These are phyloP conservation scores for Dendrophyllia cribrosa DNA, from an alignment of 64 coral and sea anemone species.

Conservation along the genomic window DNA sequence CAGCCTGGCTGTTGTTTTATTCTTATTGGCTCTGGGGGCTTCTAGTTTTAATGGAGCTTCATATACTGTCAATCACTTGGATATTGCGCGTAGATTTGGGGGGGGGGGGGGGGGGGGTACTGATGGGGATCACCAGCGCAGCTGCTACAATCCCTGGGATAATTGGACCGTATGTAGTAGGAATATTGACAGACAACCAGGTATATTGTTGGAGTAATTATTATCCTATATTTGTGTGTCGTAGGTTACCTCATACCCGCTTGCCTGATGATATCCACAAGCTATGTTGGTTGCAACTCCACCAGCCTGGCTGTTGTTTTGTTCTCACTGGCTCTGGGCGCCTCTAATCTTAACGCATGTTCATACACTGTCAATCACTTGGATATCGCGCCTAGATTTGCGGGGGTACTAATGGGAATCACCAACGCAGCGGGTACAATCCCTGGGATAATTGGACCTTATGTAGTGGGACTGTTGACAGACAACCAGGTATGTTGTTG, in stretches of 20 bases:
- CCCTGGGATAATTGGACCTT: constrained; percentile 81
- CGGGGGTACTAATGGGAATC: constrained; percentile 87
- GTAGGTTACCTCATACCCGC: constrained; percentile 75
- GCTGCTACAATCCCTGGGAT: constrained; percentile 84
- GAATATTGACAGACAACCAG: not conserved
- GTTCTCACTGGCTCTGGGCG: constrained; percentile 64
- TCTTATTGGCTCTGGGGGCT: constrained; percentile 63
- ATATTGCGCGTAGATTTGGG: constrained; percentile 89
- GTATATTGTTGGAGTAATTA: not conserved
- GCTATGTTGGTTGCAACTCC: constrained; percentile 73
- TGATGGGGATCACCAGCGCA: constrained; percentile 85
- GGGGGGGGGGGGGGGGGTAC: constrained; percentile 83
- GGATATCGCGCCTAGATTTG: constrained; percentile 92
- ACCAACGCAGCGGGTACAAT: constrained; percentile 78
- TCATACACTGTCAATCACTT: constrained; percentile 74
- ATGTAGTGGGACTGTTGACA: constrained; percentile 81
- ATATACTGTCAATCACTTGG: constrained; percentile 75
- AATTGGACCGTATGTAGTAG: constrained; percentile 70
- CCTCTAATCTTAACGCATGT: constrained; percentile 25
- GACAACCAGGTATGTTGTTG: constrained; percentile 70
- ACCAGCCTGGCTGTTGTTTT: constrained; percentile 74
- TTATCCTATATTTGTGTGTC: not conserved
- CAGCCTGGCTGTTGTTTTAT: constrained; percentile 66
- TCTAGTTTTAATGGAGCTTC: constrained; percentile 33
- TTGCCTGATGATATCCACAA: constrained; percentile 77